Base-by-base conservation (phyloP, 2,113 vertebrate genomes). In the Danionella cerebrum region DNA sequence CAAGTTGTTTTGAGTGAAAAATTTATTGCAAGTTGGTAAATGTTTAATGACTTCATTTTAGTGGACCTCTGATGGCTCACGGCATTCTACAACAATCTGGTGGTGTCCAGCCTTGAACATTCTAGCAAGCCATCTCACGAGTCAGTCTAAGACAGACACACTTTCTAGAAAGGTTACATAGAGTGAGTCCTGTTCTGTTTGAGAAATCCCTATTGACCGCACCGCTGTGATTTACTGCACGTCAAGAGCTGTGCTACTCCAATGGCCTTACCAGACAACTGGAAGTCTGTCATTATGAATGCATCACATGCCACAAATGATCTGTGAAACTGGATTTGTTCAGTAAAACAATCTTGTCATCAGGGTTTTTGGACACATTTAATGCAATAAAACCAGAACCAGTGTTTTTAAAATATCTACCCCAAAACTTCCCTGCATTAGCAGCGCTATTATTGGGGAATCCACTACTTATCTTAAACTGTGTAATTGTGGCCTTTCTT, bases 31-130 rank as follows among this genome's bases (percentile, higher is more conserved):
- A 36, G 41, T 58, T 21, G 6, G 54, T 85, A 70, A 57, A 84
- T 85, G 70, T 86, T 85, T 85, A 72, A 85, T 81, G 75, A 78
- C 24, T 71, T 73, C 71, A 78, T 84, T 87, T 84, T 74, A 84
- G 72, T 73, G 76, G 73, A 80, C 78, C 78, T 78, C 77, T 79
- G 81, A 71, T 74, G 81, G 60, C 69, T 29, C 70, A 67, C 76
- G 74, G 77, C 58, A 68, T 69, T 75, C 77, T 77, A 62, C 71
- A 82, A 82, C 73, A 80, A 69, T 84, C 68, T 73, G 31, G 48
- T 60, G 75, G 71, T 18, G 54, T 79, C 76, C 71, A 58, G 59
- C 76, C 67, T 51, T 70, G 55, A 68, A 74, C 78, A 67, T 75
- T 36, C 39, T 70, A 52, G 18, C 64, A 59, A 39, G 47, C 55